Evolutionary conservation across 2,888 invertebrate species (phyloP).

Genomic region (Hoplodrina ambigua): DNA sequence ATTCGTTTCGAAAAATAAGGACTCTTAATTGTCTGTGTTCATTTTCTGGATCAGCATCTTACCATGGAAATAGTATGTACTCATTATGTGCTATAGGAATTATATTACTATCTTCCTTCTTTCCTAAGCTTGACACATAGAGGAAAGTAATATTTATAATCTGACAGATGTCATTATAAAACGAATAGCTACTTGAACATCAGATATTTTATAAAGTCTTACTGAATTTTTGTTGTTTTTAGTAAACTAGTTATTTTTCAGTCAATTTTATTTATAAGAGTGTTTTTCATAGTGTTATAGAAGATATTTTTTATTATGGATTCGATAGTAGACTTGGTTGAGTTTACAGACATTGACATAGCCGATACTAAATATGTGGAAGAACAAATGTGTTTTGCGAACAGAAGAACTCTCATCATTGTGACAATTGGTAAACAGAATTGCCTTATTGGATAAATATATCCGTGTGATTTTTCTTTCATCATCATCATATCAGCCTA

Average conservation of each 20-base stretch:
- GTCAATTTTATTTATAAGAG: constrained; percentile 2
- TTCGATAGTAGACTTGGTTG: constrained; percentile 36
- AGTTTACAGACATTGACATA: constrained; percentile 67
- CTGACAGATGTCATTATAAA: constrained; percentile 26
- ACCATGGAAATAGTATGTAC: too few species aligned
- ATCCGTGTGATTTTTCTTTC: too few species aligned
- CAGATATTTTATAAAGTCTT: constrained; percentile 12
- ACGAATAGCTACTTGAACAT: not conserved
- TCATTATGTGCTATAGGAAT: too few species aligned
- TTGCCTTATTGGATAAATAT: not conserved
- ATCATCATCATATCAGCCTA: too few species aligned
- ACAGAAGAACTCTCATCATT: constrained; percentile 72
- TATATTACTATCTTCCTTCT: too few species aligned
- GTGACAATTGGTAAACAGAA: constrained; percentile 70
- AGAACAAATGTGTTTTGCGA: constrained; percentile 44
- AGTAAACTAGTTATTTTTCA: constrained; percentile 5
- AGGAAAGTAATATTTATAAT: too few species aligned
- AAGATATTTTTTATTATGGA: constrained; percentile 16
- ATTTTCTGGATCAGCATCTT: too few species aligned
- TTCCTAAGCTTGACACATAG: not conserved
- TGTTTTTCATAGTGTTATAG: constrained; percentile 11
- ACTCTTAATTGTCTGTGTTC: too few species aligned
- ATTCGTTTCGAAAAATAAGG: too few species aligned
- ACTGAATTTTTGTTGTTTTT: not conserved
- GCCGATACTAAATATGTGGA: constrained; percentile 58